Evolutionary conservation across 2,113 vertebrate genomes (phyloP), one percentile per base, ranked within the genome.

Genomic region (Alexandromys fortis): DNA sequence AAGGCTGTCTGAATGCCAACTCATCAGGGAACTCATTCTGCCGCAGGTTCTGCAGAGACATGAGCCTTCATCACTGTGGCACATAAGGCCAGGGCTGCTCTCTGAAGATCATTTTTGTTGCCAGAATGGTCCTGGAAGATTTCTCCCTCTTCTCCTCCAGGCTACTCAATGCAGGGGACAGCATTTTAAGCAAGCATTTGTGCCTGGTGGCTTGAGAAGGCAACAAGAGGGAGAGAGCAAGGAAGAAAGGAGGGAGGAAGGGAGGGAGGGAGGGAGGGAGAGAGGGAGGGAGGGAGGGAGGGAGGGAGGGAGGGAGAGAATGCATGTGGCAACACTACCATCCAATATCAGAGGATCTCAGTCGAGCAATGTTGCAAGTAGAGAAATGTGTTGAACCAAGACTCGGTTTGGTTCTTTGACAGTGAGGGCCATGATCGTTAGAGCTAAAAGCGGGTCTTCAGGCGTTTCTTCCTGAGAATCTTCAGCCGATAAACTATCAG

Each of bases 291-390:
- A 28, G 17, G 52, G 0, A 77, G 26, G 26, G 28, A 30, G 11
- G 47, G 47, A 8, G 24, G 45, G 12, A 26, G 35, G 33, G 33
- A 11, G 10, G 22, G 38, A 65, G 10, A 3, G 24, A 1, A 0
- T 17, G 14, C 35, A 33, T 9, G 3, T 63, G 12, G 0, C 26
- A 67, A 26, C 0, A 19, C 11, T 4, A 14, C 30, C 7, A 65
- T 73, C 35, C 68, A 83, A 28, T 28, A 33, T n/a, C 38, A 42
- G 61, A 89, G 16, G 90, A 70, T 17, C 52, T 93, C 47, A 83
- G 72, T 81, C 9, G 49, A 42, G 30, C n/a, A 75, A 92, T 45
- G 26, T 33, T 83, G 11, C 28, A 21, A 35, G 35, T n/a, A 17
- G 58, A 91, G 30, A 68, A 86, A 91, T 90, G 30, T 65, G 19